A percentile compares a stretch with the other conserved stretches of the same genome.
phyloP scores from a whole-genome alignment of 2,797 vertebrate genomes.

The Synaphobranchus kaupii region DNA sequence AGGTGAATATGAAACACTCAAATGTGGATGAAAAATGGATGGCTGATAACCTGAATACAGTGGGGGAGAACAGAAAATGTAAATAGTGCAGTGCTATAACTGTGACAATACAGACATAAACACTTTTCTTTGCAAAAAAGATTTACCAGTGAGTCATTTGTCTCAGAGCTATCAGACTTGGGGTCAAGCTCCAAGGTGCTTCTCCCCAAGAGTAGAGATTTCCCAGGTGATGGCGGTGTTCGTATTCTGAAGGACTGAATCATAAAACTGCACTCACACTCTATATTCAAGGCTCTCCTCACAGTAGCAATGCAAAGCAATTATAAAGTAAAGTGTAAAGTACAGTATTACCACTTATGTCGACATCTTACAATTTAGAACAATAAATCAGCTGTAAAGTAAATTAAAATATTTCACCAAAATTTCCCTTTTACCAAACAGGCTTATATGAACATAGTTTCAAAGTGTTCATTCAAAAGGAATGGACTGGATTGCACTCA shows the following conservation, averaged over 20 bases:
- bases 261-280: slow-evolving; percentile 39
- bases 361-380: neutral
- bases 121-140: neutral
- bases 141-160: slow-evolving; percentile 81
- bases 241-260: slow-evolving; percentile 82
- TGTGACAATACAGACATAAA: slow-evolving; percentile 15
- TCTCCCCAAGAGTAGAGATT: slow-evolving; percentile 65
- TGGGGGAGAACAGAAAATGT: neutral
- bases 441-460: neutral
- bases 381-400: neutral
- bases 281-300: neutral
- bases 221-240: slow-evolving; percentile 77
- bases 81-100: neutral
- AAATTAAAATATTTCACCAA: neutral
- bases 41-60: neutral
- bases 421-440: neutral
- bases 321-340: neutral
- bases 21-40: neutral
- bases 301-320: neutral
- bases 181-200: slow-evolving; percentile 76
- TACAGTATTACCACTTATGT: neutral
- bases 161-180: slow-evolving; percentile 89
- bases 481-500: neutral
- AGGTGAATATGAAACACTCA: neutral
- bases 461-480: neutral